Evolutionary conservation across 64 coral and sea anemone genomes (phyloP).

Genomic region (Pachyseris speciosa): DNA sequence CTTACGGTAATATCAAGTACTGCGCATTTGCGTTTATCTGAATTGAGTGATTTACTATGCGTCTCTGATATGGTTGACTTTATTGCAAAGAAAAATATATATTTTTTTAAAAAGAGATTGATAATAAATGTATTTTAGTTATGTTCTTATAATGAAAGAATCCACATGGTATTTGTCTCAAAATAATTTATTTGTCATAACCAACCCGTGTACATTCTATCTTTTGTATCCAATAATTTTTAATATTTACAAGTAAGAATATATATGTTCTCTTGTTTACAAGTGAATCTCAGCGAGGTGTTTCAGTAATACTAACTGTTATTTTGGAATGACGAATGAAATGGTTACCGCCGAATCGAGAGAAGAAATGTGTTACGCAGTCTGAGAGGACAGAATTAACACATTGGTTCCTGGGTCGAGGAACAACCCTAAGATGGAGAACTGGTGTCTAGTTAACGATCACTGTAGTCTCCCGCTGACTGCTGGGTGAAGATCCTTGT

Average conservation of each 20-base stretch:
- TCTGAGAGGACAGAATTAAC: neutral
- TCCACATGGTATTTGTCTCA: too few relatives aligned
- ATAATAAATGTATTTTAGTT: neutral
- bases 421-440: neutral
- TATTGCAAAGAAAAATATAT: neutral
- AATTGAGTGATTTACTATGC: too few relatives aligned
- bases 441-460: slow-evolving; percentile 66
- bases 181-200: slow-evolving; percentile 5
- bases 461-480: slow-evolving; percentile 42
- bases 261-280: neutral
- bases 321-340: neutral
- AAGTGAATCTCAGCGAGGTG: neutral
- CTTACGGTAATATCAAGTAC: too few relatives aligned
- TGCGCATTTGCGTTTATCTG: too few relatives aligned
- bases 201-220: neutral
- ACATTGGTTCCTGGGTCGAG: neutral
- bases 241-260: neutral
- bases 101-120: neutral
- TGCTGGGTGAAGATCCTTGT: slow-evolving; percentile 48
- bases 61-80: too few relatives aligned
- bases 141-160: neutral
- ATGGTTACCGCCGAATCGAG: neutral
- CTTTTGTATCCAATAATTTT: neutral
- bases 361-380: too few relatives aligned
- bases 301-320: neutral